Evolutionary conservation across 2,113 vertebrate species (phyloP).

Genomic region (Oncorhynchus mykiss): DNA sequence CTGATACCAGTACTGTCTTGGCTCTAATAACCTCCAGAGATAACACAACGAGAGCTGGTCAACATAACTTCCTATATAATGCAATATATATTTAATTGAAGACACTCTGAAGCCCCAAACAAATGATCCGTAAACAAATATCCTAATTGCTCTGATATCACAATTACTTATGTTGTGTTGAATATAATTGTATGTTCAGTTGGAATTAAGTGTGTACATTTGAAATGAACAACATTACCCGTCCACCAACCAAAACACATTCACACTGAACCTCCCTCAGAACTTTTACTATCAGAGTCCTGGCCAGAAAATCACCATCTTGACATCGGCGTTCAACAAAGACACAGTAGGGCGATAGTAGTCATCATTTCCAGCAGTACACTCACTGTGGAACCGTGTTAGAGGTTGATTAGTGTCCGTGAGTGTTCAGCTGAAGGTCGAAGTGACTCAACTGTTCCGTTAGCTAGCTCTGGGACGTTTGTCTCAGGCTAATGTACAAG

Average conservation of each 20-base stretch:
- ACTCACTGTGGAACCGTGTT: background rate
- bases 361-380: too few relatives aligned
- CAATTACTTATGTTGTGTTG: too few relatives aligned
- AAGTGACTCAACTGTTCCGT: constrained; percentile 25
- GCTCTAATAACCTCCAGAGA: too few relatives aligned
- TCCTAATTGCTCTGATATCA: too few relatives aligned
- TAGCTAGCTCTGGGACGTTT: constrained; percentile 37
- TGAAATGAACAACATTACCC: background rate
- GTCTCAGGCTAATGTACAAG: constrained; percentile 67
- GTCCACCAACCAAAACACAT: background rate
- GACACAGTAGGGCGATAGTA: too few relatives aligned
- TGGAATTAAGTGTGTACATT: background rate
- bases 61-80: too few relatives aligned
- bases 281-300: background rate
- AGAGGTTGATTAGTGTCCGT: background rate
- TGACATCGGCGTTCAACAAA: background rate
- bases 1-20: too few relatives aligned
- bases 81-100: too few relatives aligned
- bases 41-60: too few relatives aligned
- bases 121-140: too few relatives aligned
- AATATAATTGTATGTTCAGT: background rate
- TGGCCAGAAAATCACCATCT: background rate
- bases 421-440: constrained; percentile 60
- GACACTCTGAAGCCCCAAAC: too few relatives aligned
- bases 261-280: background rate